Percentiles rank a stretch among this genome's conserved stretches.
Evolutionary conservation across 2,113 vertebrate genomes (phyloP).

Genomic region (Passer montanus): DNA sequence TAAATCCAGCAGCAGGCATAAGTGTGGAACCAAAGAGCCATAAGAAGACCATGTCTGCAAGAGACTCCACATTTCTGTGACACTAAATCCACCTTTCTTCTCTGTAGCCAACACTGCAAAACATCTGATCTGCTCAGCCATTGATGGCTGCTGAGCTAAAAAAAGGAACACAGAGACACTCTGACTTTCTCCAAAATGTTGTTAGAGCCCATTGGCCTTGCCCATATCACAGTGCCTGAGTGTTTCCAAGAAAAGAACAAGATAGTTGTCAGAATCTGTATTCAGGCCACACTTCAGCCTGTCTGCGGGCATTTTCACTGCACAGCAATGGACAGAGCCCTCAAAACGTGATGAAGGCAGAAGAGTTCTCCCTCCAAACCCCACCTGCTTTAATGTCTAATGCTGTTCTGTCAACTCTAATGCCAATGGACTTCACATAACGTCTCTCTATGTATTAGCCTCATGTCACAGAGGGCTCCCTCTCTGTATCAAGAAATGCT

Average conservation of each 20-base stretch:
- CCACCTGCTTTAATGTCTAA: background rate
- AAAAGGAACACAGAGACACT: background rate
- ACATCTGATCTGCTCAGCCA: background rate
- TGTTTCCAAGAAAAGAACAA: constrained; percentile 53
- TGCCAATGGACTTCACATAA: background rate
- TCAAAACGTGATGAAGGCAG: background rate
- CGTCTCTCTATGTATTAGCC: background rate
- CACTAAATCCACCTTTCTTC: background rate
- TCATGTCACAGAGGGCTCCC: background rate
- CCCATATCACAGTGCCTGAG: constrained; percentile 37
- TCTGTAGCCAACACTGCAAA: background rate
- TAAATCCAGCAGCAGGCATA: background rate
- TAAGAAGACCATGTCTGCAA: background rate
- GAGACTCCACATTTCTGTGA: background rate
- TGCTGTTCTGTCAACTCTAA: background rate
- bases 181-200: background rate
- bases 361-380: background rate
- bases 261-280: background rate
- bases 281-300: constrained; percentile 12
- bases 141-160: background rate
- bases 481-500: background rate
- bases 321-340: background rate
- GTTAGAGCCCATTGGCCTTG: background rate
- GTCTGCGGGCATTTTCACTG: background rate
- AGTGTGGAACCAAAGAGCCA: background rate